Evolutionary conservation across 2,888 invertebrate species (phyloP).

Genomic region (Polyommatus icarus): DNA sequence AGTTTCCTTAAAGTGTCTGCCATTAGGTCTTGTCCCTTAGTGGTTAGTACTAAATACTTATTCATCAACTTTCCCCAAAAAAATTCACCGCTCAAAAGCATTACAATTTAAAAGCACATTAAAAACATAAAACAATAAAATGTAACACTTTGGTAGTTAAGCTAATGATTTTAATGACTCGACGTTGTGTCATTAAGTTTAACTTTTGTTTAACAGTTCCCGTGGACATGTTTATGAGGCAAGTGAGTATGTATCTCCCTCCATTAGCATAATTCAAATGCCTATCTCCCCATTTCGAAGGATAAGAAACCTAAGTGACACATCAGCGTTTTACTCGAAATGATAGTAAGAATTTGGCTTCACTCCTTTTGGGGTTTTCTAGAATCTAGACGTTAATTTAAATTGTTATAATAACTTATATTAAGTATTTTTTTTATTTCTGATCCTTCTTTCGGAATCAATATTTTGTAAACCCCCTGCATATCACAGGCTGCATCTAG

Average conservation of each 20-base stretch:
- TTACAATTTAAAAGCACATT: conserved; percentile 24
- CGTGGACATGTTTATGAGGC: conserved; percentile 68
- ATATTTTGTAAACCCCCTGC: too few species aligned
- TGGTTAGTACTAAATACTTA: neutral
- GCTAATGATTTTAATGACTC: conserved; percentile 37
- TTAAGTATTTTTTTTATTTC: neutral
- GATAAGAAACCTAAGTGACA: conserved; percentile 1
- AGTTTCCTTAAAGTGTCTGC: too few species aligned
- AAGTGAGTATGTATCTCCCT: conserved; percentile 43
- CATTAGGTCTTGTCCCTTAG: too few species aligned
- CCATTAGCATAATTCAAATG: conserved; percentile 50
- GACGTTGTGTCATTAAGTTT: conserved; percentile 73
- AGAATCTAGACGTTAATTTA: neutral
- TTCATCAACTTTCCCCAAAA: conserved; percentile 4
- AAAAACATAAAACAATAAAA: conserved; percentile 13
- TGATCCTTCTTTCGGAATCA: too few species aligned
- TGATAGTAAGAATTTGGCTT: neutral
- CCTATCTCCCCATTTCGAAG: conserved; percentile 29
- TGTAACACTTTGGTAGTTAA: conserved; percentile 22
- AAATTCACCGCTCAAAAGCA: neutral
- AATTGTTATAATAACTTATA: neutral
- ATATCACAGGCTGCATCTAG: too few species aligned
- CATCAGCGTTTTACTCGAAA: neutral
- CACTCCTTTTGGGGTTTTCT: neutral
- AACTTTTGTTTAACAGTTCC: conserved; percentile 77